These are phyloP conservation scores for Dasypogon diadema DNA, from an alignment of 2,888 invertebrate species.

Conservation along the genomic window DNA sequence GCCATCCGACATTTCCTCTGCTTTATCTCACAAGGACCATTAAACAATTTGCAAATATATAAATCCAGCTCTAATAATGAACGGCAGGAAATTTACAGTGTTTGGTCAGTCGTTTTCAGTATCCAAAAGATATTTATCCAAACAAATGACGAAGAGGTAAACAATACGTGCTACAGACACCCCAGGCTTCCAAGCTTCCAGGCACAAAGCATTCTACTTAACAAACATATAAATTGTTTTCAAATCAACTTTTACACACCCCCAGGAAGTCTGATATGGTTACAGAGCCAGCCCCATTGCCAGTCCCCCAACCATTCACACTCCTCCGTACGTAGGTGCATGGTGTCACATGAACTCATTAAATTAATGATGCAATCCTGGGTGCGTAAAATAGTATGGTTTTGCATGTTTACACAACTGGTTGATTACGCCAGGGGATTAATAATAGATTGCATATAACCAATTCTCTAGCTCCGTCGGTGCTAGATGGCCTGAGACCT, in stretches of 20 bases:
- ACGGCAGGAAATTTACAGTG: conserved; percentile 36
- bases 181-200: neutral
- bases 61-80: conserved; percentile 41
- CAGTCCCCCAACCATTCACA: neutral
- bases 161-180: conserved; percentile 1
- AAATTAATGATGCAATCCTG: conserved; percentile 56
- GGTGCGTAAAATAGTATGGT: conserved; percentile 55
- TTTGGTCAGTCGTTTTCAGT: conserved; percentile 23
- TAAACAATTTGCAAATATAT: conserved; percentile 51
- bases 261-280: neutral
- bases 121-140: conserved; percentile 43
- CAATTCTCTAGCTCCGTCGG: conserved; percentile 34
- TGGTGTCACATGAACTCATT: conserved; percentile 55
- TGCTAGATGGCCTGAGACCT: conserved; percentile 13
- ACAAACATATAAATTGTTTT: conserved; percentile 49
- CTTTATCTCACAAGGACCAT: conserved; percentile 48
- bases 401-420: conserved; percentile 56
- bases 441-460: conserved; percentile 55
- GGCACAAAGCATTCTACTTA: conserved; percentile 35
- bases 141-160: neutral
- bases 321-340: too few species aligned
- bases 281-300: neutral
- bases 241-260: conserved; percentile 43
- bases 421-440: conserved; percentile 55
- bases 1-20: conserved; percentile 9